Evolutionary conservation across 1,140 invertebrate species (phyloP).

Genomic region (Semibalanus balanoides): DNA sequence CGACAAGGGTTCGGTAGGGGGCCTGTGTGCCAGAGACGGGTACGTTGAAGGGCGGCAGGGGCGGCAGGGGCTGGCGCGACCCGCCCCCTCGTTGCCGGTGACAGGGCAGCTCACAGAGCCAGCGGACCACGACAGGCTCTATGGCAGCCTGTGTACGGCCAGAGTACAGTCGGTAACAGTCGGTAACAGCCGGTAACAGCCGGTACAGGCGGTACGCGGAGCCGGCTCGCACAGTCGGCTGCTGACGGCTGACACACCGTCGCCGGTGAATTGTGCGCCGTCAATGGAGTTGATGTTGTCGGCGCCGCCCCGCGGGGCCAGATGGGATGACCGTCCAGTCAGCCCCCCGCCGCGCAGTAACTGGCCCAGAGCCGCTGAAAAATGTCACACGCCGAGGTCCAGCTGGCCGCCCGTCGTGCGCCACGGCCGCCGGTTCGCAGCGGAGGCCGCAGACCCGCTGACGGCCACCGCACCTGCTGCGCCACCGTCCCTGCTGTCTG

Average conservation of each 20-base stretch:
- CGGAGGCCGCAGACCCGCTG: no score
- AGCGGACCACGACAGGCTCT: no score
- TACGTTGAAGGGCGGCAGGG: neutral
- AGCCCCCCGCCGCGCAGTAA: neutral
- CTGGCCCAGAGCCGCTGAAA: neutral
- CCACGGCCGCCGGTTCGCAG: no score
- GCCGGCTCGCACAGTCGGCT: no score
- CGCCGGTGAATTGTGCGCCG: neutral
- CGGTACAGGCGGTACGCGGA: neutral
- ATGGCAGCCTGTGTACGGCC: no score
- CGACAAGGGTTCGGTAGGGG: no score
- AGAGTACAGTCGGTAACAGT: no score
- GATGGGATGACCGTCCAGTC: neutral
- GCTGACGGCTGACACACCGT: neutral
- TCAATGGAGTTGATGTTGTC: neutral
- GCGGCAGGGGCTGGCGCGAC: neutral
- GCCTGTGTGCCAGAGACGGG: no score
- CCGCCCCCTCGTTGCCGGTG: neutral
- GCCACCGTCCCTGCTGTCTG: neutral
- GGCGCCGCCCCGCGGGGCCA: neutral
- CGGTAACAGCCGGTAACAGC: no score
- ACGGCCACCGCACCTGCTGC: neutral
- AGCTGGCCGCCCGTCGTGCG: no score
- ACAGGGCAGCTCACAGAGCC: neutral
- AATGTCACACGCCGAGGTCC: neutral